Evolutionary conservation across 2,888 invertebrate genomes (phyloP), one percentile per base, ranked within the genome.

Genomic region (Aethes cnicana): DNA sequence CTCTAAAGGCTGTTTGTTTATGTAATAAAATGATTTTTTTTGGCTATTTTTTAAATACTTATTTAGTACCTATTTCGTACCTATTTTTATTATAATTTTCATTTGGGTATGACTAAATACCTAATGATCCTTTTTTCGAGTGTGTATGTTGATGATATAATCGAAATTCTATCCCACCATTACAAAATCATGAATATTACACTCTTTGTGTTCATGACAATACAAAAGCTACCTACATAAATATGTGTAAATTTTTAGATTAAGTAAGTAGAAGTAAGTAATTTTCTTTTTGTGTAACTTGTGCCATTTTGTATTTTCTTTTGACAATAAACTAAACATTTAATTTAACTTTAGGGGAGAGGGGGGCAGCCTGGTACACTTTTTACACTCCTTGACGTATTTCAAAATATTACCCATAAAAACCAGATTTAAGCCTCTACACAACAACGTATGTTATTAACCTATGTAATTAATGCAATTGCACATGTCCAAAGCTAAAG

Each of bases 221-320:
- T 43, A 43, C 20, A 30, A 12, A 42, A 4, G 12, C n/a, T 21
- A 43, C 25, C 18, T 23, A 8, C 21, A 26, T 41, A 8, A 18
- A 26, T 9, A 9, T 5, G 9, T 9, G 17, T 9, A 11, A 6
- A 7, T 2, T 3, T 9, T 33, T 9, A 21, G 14, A 25, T 39
- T 39, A 25, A n/a, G 11, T 32, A 39, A 16, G 9, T 35, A 18
- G 16, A 18, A 18, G 2, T 18, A 8, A 9, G 25, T 39, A 12
- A 21, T 18, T 20, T 20, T 36, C 28, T 30, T 37, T 26, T 33
- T 26, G n/a, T n/a, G n/a, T n/a, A n/a, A n/a, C n/a, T 20, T 20
- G 41, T 48, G 41, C 48, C 48, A 41, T 48, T 48, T 41, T 41
- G 18, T 41, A 39, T 26, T 41, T 12, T 33, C 32, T 48, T 37